These are phyloP conservation scores for Acrocephalus kingi DNA, from an alignment of 2,113 vertebrate genomes.

Conservation along the genomic window DNA sequence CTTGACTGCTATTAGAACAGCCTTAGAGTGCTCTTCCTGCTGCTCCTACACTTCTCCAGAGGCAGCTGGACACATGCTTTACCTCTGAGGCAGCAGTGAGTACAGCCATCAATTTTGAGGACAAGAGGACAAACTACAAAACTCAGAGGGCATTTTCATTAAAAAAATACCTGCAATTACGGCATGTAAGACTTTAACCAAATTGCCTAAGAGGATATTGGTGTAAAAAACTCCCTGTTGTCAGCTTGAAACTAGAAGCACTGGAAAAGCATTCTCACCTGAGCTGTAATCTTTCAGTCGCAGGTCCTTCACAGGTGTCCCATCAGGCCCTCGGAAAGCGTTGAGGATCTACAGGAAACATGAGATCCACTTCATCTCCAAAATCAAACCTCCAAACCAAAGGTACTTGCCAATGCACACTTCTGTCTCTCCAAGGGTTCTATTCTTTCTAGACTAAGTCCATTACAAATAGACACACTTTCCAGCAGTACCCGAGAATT, in stretches of 20 bases:
- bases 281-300: slow-evolving; percentile 77
- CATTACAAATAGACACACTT: not conserved
- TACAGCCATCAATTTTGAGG: not conserved
- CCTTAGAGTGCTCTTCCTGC: not conserved
- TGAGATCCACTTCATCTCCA: not conserved
- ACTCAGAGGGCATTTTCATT: not conserved
- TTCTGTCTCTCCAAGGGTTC: not conserved
- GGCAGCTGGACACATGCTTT: not conserved
- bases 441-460: not conserved
- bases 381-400: not conserved
- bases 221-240: not conserved
- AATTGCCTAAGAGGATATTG: not conserved
- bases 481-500: not conserved
- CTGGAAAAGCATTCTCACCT: slow-evolving; percentile 70
- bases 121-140: not conserved
- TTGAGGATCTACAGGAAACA: slow-evolving; percentile 74
- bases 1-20: not conserved
- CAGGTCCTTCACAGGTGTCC: slow-evolving; percentile 75
- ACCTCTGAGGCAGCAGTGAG: not conserved
- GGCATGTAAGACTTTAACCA: not conserved
- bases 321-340: slow-evolving; percentile 72
- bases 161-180: slow-evolving; percentile 18
- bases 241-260: not conserved
- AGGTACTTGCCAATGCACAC: not conserved
- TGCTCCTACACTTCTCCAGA: not conserved